These are phyloP conservation scores for Cinclus mexicanus DNA, from an alignment of 2,113 vertebrate species.

Conservation along the genomic window DNA sequence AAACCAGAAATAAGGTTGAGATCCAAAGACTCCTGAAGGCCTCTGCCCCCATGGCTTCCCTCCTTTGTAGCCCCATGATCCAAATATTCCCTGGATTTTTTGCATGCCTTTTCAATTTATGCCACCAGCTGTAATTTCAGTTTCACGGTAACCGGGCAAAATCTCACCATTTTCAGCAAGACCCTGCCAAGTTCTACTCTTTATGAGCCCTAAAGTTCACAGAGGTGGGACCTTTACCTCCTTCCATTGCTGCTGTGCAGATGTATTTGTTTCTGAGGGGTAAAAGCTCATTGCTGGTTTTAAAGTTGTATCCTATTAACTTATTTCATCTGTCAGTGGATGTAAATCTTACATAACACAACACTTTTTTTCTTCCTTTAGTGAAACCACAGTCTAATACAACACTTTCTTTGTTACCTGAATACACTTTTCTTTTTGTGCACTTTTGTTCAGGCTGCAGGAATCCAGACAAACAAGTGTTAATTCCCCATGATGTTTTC, in stretches of 20 bases:
- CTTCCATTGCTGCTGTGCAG: not conserved
- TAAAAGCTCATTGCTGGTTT: not conserved
- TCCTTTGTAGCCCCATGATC: not conserved
- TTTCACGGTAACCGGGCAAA: not conserved
- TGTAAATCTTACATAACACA: not conserved
- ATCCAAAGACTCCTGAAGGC: not conserved
- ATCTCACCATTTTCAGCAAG: not conserved
- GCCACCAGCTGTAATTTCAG: conserved; percentile 35
- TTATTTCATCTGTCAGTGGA: not conserved
- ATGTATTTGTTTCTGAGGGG: conserved; percentile 5
- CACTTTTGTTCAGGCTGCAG: conserved; percentile 12
- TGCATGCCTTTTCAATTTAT: conserved; percentile 17
- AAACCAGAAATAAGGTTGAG: not conserved
- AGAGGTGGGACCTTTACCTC: not conserved
- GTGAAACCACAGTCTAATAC: not conserved
- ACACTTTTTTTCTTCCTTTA: not conserved
- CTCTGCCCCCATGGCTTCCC: not conserved
- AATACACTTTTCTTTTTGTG: conserved; percentile 26
- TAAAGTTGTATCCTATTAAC: not conserved
- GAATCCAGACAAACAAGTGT: conserved; percentile 58
- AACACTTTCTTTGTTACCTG: conserved; percentile 25
- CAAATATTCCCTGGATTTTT: conserved; percentile 41
- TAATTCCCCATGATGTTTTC: conserved; percentile 67
- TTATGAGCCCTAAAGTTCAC: not conserved
- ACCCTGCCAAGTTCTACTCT: not conserved